A percentile compares a stretch with the other conserved stretches of the same genome.
phyloP scores from a whole-genome alignment of 2,797 vertebrate species.

The Lacerta viridis region DNA sequence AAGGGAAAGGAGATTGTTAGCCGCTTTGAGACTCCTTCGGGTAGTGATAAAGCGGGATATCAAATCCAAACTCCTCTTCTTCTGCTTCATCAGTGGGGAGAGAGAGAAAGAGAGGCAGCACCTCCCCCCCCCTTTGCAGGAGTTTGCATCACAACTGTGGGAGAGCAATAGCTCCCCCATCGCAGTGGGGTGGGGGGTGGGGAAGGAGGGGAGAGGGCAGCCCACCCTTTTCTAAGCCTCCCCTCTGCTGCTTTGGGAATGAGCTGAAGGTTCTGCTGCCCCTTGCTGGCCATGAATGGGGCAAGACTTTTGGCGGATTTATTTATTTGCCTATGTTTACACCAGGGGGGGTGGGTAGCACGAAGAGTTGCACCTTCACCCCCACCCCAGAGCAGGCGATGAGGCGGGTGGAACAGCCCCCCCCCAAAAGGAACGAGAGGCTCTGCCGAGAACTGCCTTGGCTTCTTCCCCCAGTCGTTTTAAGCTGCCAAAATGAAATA shows the following conservation, averaged over 20 bases:
- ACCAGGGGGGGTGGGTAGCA: slow-evolving; percentile 52
- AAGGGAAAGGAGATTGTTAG: no score
- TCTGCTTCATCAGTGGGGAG: neutral
- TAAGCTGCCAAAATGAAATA: slow-evolving; percentile 74
- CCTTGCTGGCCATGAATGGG: neutral
- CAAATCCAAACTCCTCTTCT: no score
- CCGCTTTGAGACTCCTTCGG: no score
- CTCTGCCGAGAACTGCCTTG: slow-evolving; percentile 13
- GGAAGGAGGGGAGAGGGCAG: neutral
- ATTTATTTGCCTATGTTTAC: slow-evolving; percentile 80
- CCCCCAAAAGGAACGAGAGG: neutral
- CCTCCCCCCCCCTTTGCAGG: slow-evolving; percentile 30
- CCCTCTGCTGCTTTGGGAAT: neutral
- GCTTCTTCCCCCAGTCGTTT: slow-evolving; percentile 63
- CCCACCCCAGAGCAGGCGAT: slow-evolving; percentile 34
- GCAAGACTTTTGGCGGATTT: slow-evolving; percentile 53
- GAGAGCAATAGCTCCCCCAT: neutral
- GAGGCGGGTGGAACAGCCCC: neutral
- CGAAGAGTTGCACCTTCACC: neutral
- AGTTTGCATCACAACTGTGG: slow-evolving; percentile 18
- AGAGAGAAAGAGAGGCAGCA: neutral
- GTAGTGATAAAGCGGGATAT: no score
- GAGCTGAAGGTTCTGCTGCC: slow-evolving; percentile 17
- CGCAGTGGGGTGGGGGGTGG: neutral
- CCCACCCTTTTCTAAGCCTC: neutral